Conservation (phyloP, 92 coral and sea anemone species). For the Micromussa lordhowensis region DNA sequence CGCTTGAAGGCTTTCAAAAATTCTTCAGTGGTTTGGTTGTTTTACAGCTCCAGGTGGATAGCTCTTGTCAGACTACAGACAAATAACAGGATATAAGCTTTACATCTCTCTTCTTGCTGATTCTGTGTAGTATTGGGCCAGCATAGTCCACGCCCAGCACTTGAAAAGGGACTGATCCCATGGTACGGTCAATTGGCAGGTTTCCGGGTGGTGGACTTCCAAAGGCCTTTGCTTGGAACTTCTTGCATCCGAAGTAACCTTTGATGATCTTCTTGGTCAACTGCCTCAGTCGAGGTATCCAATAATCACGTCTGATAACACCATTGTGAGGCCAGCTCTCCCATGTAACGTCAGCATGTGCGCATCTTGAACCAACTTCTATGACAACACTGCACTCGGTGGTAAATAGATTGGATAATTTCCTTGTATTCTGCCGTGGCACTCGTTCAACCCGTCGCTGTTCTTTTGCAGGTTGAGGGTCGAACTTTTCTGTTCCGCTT, state of each 20-base stretch:
- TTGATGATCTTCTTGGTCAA: conserved; percentile 3
- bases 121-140: background rate
- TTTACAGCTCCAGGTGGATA: conserved; percentile 25
- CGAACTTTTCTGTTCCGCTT: conserved; percentile 51
- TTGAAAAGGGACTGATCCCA: too few relatives aligned
- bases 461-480: conserved; percentile 32
- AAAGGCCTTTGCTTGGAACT: conserved; percentile 14
- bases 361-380: too few relatives aligned
- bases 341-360: conserved; percentile 31
- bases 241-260: conserved; percentile 43
- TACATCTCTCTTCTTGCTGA: background rate
- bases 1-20: conserved; percentile 44
- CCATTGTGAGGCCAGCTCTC: conserved; percentile 48
- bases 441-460: too few relatives aligned
- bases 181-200: too few relatives aligned
- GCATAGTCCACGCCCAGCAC: conserved; percentile 24
- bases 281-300: conserved; percentile 31
- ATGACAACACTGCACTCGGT: too few relatives aligned
- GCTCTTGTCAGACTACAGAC: conserved; percentile 32
- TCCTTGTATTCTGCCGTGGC: too few relatives aligned
- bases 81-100: conserved; percentile 29
- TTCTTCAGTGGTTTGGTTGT: conserved; percentile 27
- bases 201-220: background rate
- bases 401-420: too few relatives aligned
- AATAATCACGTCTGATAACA: background rate